Base-by-base conservation (phyloP, 2,888 invertebrate species). In the Sepioteuthis lessoniana region DNA sequence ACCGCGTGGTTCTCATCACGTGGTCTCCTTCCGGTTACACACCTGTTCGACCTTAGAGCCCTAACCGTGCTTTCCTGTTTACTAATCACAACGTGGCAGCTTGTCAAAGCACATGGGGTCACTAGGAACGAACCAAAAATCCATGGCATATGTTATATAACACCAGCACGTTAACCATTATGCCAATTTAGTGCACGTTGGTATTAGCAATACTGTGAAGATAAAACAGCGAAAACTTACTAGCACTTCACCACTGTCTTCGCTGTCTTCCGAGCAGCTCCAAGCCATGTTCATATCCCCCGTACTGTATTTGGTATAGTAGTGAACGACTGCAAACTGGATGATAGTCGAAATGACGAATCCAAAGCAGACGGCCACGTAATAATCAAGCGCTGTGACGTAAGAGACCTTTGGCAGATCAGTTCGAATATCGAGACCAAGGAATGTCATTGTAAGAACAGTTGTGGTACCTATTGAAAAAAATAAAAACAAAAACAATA, bases 391-490 rank as follows among this genome's bases (percentile, higher is more conserved):
- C 10, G 97, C 97, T 7, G 97, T 97, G 37, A 96, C 96, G 95
- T 97, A 97, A 46, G 96, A 96, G 4, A 97, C 97, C 90, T 96
- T 95, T 7, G 97, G 97, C 10, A 97, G 96, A 95, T 97, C 97
- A 93, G 96, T 96, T 38, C 97, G 95, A 93, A 96, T 96, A 95
- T 97, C 97, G 94, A 97, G 95, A 35, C 96, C 96, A n/a, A 97
- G 95, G 0, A 99, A 99, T 0, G 99, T 99, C 19, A 99, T 97
- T 0, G 99, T 99, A 94, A 99, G 97, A 55, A 99, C 99, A 0
- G 99, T 99, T 0, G 99, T 99, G 94, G 99, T 99, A 76, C 99
- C 98, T 98, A 96, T 0, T 94, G 92, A 50, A 37, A 21, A 16
- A 31, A 10, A 3, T 16, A 47, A 0, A 47, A 92, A 31, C 0